Evolutionary conservation across 2,113 vertebrate genomes (phyloP), one percentile per base, ranked within the genome.

Genomic region (Sinocyclocheilus maitianheensis): DNA sequence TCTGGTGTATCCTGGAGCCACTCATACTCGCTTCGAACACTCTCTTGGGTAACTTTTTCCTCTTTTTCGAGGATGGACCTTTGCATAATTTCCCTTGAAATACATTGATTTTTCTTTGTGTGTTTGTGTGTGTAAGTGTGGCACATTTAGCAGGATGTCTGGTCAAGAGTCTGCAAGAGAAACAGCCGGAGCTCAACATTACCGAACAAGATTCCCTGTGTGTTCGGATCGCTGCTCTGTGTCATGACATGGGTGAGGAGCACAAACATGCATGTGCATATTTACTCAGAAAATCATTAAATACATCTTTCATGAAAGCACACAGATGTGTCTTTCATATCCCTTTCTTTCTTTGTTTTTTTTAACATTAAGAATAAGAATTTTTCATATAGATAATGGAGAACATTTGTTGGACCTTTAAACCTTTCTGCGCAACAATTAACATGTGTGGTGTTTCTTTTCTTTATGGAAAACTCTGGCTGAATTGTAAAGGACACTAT

Each of bases 201-300:
- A 95, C 91, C 53, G 84, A 84, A 1, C 92, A 95, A 88, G 98
- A 99, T 83, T 90, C 96, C 16, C 95, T 99, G 2, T 99, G 98
- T 83, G 97, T 99, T 81, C 96, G 97, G 91, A 98, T 99, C 0
- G 98, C 98, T 11, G 97, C 97, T 1, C 97, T 99, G 76, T 99
- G 98, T 81, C 98, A 99, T 1, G 98, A 99, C 89, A 91, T 99
- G 14, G 98, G 98, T 99, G 88, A 93, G 90, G 84, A 8, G 5
- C 2, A 67, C 13, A 1, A 34, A 34, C 13, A 30, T 30, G 7
- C 60, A 2, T 63, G 10, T 63, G 4, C 7, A 51, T 51, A 14
- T 51, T 51, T 51, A 51, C 48, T 7, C 13, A 51, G 13, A 51
- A 51, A 51, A 46, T 10, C 43, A 46, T 46, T 46, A 46, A 10